A percentile compares a stretch with the other conserved stretches of the same genome.
These are phyloP conservation scores for Actinia equina DNA, from an alignment of 64 coral and sea anemone genomes.

Conservation along the genomic window DNA sequence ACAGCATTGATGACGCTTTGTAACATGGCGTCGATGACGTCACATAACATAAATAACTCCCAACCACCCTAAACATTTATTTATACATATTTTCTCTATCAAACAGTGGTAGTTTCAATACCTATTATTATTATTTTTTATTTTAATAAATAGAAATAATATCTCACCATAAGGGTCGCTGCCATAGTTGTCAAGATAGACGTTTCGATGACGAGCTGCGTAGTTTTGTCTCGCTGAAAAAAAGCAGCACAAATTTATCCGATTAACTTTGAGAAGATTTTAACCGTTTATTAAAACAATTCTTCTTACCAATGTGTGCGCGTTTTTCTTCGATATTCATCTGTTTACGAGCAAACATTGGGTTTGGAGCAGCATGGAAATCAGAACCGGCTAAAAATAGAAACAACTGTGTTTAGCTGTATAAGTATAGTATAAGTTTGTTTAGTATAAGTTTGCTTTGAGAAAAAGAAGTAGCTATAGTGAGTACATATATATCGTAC, in stretches of 20 bases:
- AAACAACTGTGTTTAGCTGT: not conserved
- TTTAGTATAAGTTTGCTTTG: not conserved
- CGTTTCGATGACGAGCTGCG: conserved; percentile 81
- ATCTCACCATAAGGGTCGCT: conserved; percentile 77
- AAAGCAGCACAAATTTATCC: not conserved
- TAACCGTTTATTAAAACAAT: not conserved
- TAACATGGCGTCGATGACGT: too few species aligned
- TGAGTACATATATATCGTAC: not conserved
- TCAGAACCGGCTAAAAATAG: not conserved
- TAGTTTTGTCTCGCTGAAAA: conserved; percentile 64
- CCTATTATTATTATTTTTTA: not conserved
- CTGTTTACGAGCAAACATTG: conserved; percentile 14
- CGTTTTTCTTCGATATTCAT: conserved; percentile 11
- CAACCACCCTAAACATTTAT: too few species aligned
- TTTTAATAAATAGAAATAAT: not conserved
- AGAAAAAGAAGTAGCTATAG: not conserved
- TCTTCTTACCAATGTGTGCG: not conserved
- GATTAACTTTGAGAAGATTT: not conserved
- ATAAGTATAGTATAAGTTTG: too few species aligned
- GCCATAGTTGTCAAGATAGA: conserved; percentile 72
- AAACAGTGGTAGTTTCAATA: too few species aligned
- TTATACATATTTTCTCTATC: not conserved
- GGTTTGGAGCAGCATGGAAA: not conserved
- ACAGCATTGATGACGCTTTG: too few species aligned
- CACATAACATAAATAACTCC: too few species aligned